Percentiles rank a stretch among this genome's conserved stretches.
These are phyloP conservation scores for Antrozous pallidus DNA, from an alignment of 2,797 vertebrate genomes.

Conservation along the genomic window DNA sequence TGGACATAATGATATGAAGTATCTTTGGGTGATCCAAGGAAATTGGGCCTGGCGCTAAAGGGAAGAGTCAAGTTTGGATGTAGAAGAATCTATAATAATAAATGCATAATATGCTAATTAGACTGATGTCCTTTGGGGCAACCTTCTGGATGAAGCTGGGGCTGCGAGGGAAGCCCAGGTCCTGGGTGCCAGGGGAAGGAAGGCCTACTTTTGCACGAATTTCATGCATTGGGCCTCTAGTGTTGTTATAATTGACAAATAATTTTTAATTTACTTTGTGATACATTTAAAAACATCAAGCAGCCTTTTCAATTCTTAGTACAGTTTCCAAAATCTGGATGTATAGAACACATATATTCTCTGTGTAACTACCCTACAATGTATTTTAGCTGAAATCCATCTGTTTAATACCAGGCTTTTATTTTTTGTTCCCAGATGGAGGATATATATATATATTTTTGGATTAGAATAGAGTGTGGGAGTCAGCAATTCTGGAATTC, in stretches of 20 bases:
- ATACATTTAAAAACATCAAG: neutral
- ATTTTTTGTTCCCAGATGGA: neutral
- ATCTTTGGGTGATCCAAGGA: neutral
- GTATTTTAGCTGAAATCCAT: neutral
- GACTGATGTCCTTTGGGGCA: too few species aligned
- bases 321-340: slow-evolving; percentile 1
- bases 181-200: too few species aligned
- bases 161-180: too few species aligned
- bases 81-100: neutral
- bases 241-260: neutral
- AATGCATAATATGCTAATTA: too few species aligned
- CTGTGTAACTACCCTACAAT: neutral
- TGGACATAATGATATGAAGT: neutral
- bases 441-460: neutral
- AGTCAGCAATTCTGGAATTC: slow-evolving; percentile 11
- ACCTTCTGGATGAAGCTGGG: too few species aligned
- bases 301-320: neutral
- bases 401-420: neutral
- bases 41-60: neutral
- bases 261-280: neutral
- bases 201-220: too few species aligned
- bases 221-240: too few species aligned
- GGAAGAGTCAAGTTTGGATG: neutral
- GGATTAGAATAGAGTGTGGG: neutral
- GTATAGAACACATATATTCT: neutral